Conservation (phyloP, 2,888 invertebrate genomes). For the Apoda limacodes region DNA sequence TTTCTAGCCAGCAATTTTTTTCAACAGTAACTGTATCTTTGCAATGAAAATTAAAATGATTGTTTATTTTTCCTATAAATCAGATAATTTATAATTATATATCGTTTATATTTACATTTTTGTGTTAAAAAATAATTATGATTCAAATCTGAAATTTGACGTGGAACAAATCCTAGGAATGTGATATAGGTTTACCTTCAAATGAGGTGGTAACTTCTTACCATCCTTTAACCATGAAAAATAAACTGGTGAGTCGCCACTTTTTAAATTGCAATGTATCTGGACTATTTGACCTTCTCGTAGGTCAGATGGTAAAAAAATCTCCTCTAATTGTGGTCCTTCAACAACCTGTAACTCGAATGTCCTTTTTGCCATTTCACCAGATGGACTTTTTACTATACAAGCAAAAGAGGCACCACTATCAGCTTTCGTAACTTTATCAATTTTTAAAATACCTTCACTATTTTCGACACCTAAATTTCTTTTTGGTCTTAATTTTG, state of each 20-base stretch:
- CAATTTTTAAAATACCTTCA: constrained; percentile 70
- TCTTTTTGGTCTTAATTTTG: constrained; percentile 55
- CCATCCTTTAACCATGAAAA: constrained; percentile 79
- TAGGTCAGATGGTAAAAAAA: constrained; percentile 81
- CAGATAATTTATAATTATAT: too few relatives aligned
- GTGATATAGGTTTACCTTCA: constrained; percentile 71
- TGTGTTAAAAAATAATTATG: not conserved
- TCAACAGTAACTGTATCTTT: too few relatives aligned
- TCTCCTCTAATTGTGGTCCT: constrained; percentile 86
- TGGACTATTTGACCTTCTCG: constrained; percentile 88
- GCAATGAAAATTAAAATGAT: not conserved
- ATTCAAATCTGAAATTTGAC: constrained; percentile 1
- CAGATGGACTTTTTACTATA: constrained; percentile 79
- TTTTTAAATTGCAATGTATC: constrained; percentile 83
- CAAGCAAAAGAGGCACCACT: constrained; percentile 85
- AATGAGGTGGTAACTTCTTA: constrained; percentile 70
- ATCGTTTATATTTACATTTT: constrained; percentile 2
- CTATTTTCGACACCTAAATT: constrained; percentile 34
- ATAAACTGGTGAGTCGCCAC: constrained; percentile 78
- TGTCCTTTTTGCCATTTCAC: constrained; percentile 79
- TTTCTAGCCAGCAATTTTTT: too few relatives aligned
- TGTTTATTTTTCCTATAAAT: too few relatives aligned
- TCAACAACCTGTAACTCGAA: constrained; percentile 77
- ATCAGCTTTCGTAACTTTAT: constrained; percentile 71
- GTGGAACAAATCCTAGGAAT: constrained; percentile 3